Evolutionary conservation across 2,797 vertebrate genomes (phyloP), one percentile per base, ranked within the genome.

Genomic region (Rhinatrema bivittatum): DNA sequence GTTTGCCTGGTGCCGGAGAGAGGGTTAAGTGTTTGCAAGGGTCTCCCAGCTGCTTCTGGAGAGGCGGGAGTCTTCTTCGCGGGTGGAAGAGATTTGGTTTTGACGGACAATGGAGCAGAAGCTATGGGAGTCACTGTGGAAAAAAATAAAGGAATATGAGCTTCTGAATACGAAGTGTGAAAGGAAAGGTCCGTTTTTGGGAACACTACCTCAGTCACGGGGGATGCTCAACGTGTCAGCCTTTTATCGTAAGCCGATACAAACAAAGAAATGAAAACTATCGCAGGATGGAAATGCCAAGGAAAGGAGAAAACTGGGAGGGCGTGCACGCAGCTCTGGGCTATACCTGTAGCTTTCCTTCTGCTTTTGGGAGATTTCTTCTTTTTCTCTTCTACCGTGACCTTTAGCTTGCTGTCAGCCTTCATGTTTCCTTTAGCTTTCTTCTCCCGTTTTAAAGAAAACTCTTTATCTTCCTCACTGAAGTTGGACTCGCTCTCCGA

Each of bases 401-500:
- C 31, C 51, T 78, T 71, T 57, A 23, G 16, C 18, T 50, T 66
- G 10, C 18, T 70, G 42, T 66, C 67, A 36, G 72, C 66, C 46
- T 51, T 85, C 56, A 70, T 79, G 8, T 36, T 62, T 63, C 80
- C 74, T 52, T 45, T 66, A n/a, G 23, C 21, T 56, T 67, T 75
- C 36, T 46, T 47, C 48, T 82, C 88, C 53, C 72, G 84, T 21
- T 74, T 12, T 2, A 62, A 67, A 59, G 88, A 90, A 23, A 86
- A 82, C 32, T 89, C 86, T 29, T 88, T 74, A 5, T 63, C 46
- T 3, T 52, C 63, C 42, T 79, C 85, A 36, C 75, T 83, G 42
- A 76, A 84, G 56, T 86, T 74, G 5, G 78, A 75, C n/a, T 86
- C 77, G 5, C 72, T 79, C 31, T 86, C 87, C 16, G 85, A 81